Base-by-base conservation (phyloP, 2,888 invertebrate genomes). In the Phrixothrix hirtus region DNA sequence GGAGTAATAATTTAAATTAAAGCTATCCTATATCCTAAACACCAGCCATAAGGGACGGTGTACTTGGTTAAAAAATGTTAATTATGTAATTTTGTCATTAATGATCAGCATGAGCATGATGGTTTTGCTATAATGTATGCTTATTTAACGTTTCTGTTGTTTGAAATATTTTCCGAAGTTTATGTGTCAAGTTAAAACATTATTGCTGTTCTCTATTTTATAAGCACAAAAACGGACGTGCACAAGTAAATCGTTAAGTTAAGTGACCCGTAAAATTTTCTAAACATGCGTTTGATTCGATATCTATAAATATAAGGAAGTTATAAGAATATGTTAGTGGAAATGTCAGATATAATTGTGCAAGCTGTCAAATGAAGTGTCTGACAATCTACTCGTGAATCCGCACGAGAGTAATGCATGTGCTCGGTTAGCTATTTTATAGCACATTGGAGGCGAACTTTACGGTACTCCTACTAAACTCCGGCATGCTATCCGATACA, bases 381-480 rank as follows among this genome's bases (percentile, higher is more conserved):
- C 45, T 45, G 43, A 48, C 49, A 54, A 49, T 54, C 44, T 48
- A 36, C 44, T 49, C 39, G 49, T 43, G 54, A 54, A 54, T 54
- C 34, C 54, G 44, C 54, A 49, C 36, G 54, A 54, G 54, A 49
- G 45, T 54, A 54, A 54, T 48, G 54, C 44, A 54, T 48, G 54
- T 49, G 48, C 49, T 49, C 38, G 48, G 36, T 54, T n/a, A 54
- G 54, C 46, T 57, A 57, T 54, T 57, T 57, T 57, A 57, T 53
- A 42, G 57, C 57, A 57, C 57, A 54, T 57, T 50, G 30, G 57
- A 47, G 54, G 46, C 46, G 35, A 57, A 54, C 54, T 57, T 57
- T 57, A 57, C 50, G 47, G 57, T 47, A 50, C 53, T 43, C 36
- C 43, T 42, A 44, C 49, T 38, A 49, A 17, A 31, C 39, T 49